Evolutionary conservation across 2,888 invertebrate species (phyloP).

Genomic region (Scrobipalpa costella): DNA sequence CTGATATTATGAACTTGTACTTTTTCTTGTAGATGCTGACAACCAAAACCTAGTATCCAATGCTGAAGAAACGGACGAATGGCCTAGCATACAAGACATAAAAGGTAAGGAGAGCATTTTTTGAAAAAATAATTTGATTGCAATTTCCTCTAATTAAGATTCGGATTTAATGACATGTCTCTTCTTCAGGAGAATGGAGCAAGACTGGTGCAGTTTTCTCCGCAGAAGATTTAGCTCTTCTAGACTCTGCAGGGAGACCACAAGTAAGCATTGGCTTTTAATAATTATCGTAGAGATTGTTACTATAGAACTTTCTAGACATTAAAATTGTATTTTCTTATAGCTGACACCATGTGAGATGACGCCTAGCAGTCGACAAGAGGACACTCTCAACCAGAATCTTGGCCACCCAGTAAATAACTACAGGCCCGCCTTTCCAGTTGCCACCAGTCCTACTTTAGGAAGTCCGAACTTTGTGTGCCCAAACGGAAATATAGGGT

Average conservation of each 20-base stretch:
- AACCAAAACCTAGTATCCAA: conserved; percentile 51
- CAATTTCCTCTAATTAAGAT: too few relatives aligned
- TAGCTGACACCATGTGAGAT: conserved; percentile 67
- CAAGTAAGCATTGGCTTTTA: conserved; percentile 47
- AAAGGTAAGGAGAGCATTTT: conserved; percentile 53
- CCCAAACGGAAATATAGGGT: conserved; percentile 69
- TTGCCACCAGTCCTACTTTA: conserved; percentile 70
- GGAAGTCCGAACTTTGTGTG: conserved; percentile 77
- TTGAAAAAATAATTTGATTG: neutral
- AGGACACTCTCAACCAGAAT: conserved; percentile 70
- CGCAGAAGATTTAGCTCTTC: conserved; percentile 71
- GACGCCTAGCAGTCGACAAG: conserved; percentile 58
- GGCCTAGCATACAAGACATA: conserved; percentile 74
- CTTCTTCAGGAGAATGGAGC: conserved; percentile 63
- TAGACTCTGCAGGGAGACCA: conserved; percentile 67
- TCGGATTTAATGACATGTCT: neutral
- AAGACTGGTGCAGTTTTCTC: conserved; percentile 76
- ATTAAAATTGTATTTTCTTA: neutral
- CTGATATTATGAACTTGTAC: too few relatives aligned
- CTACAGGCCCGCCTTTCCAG: conserved; percentile 70
- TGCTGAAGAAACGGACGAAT: conserved; percentile 67
- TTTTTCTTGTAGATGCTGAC: conserved; percentile 58
- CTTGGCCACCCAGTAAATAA: conserved; percentile 61
- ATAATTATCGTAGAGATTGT: neutral
- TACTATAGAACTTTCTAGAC: too few relatives aligned